A percentile compares a stretch with the other conserved stretches of the same genome.
These are phyloP conservation scores for Drosophila birchii DNA, from an alignment of 2,888 invertebrate species.

Conservation along the genomic window DNA sequence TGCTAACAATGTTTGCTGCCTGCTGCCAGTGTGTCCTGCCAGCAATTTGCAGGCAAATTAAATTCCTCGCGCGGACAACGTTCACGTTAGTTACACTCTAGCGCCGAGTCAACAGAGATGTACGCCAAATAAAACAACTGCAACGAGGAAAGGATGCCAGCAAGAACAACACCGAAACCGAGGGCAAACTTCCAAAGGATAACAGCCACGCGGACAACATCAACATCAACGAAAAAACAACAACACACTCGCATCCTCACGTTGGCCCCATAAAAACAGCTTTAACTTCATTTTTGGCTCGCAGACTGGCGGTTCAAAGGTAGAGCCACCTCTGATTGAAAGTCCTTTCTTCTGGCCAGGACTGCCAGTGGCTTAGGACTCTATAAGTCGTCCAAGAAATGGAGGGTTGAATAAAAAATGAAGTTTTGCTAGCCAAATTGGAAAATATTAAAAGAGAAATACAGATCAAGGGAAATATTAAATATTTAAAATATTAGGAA, in stretches of 20 bases:
- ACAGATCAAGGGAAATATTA: neutral
- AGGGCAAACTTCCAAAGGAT: conserved; percentile 36
- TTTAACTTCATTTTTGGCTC: conserved; percentile 59
- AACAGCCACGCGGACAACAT: conserved; percentile 37
- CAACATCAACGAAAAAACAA: conserved; percentile 18
- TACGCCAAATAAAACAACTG: conserved; percentile 58
- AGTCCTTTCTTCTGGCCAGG: conserved; percentile 6
- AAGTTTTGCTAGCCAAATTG: neutral
- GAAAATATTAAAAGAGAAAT: neutral
- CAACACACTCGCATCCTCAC: conserved; percentile 33
- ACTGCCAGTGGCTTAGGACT: conserved; percentile 10
- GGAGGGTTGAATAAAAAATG: neutral
- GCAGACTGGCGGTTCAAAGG: conserved; percentile 12
- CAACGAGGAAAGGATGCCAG: conserved; percentile 25
- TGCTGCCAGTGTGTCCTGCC: conserved; percentile 47
- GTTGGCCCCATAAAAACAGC: conserved; percentile 65
- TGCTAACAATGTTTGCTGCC: conserved; percentile 56
- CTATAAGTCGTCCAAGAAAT: conserved; percentile 4
- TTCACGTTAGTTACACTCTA: conserved; percentile 61
- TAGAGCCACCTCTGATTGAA: conserved; percentile 13
- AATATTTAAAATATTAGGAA: neutral
- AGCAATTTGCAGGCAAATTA: conserved; percentile 65
- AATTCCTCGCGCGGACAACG: conserved; percentile 60
- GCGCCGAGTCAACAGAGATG: conserved; percentile 75
- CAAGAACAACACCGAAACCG: conserved; percentile 22